Evolutionary conservation across 64 coral and sea anemone species (phyloP), one percentile per base, ranked within the genome.

Genomic region (Porites australiensis): DNA sequence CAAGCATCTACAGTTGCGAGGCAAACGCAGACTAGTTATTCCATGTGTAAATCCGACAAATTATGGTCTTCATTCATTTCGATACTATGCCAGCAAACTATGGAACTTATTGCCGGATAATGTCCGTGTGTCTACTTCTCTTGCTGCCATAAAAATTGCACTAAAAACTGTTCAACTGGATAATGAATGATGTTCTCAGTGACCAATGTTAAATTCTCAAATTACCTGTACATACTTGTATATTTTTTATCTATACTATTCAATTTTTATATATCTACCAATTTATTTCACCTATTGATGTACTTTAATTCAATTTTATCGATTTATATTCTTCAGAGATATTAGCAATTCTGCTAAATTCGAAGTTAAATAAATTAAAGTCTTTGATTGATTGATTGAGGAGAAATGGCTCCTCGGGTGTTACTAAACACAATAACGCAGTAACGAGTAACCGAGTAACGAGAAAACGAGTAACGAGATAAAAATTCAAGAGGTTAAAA

Each of bases 11-110:
- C 27, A 37, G 27, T 55, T 55, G 44, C 69, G 69, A 27, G 69
- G 69, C 22, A 72, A 72, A 72, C 69, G 69, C 44, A 75, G 46
- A 50, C 46, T 75, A 49, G 44, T 75, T 75, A 75, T 75, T 50
- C 72, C 72, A 13, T 6, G 44, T 75, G 72, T 75, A 75, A 75
- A 75, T 75, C 48, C 72, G 50, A 75, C 45, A 49, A 75, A 75
- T 10, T 64, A 64, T 64, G 61, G 61, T 64, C 16, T 49, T 75
- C 72, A 75, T 18, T 75, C 72, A 75, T 75, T 75, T 75, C 43
- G 27, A 27, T 72, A 72, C 44, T 8, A 72, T 43, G 69, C 69
- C 5, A 72, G 69, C 27, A 72, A 43, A 49, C 44, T 75, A 49
- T 75, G 27, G 72, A 75, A 75, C 2, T 75, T 15, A 2, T 75